These are phyloP conservation scores for Gymnocephalus cernua DNA, from an alignment of 2,113 vertebrate species.

Conservation along the genomic window DNA sequence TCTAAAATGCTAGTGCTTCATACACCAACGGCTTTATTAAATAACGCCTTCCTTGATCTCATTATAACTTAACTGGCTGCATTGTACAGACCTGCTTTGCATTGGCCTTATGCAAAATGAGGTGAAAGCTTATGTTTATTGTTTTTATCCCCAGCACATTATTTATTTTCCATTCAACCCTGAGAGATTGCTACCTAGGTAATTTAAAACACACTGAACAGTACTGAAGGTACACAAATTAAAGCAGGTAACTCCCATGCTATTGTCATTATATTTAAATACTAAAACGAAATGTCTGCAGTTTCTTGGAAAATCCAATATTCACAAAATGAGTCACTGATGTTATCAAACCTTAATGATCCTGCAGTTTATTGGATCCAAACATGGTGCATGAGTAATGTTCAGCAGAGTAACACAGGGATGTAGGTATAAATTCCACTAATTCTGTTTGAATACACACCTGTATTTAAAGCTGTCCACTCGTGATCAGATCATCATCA, in stretches of 20 bases:
- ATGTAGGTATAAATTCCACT: not conserved
- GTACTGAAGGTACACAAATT: not conserved
- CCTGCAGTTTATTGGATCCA: slow-evolving; percentile 27
- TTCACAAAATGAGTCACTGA: slow-evolving; percentile 55
- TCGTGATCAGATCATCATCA: slow-evolving; percentile 21
- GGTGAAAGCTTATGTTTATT: slow-evolving; percentile 21
- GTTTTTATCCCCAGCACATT: not conserved
- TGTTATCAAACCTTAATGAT: slow-evolving; percentile 45
- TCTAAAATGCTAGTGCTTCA: not conserved
- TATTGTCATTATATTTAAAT: slow-evolving; percentile 1
- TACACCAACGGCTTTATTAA: not conserved
- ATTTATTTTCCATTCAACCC: slow-evolving; percentile 30
- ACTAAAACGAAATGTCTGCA: slow-evolving; percentile 2
- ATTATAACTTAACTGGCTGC: not conserved
- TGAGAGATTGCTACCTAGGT: not conserved
- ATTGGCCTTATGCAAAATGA: slow-evolving; percentile 10
- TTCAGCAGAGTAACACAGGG: not conserved
- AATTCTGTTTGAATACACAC: not conserved
- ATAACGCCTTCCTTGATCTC: not conserved
- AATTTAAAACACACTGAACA: slow-evolving; percentile 12
- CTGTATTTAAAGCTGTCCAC: not conserved
- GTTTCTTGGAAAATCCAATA: slow-evolving; percentile 27
- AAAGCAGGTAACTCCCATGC: slow-evolving; percentile 7
- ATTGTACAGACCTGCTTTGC: slow-evolving; percentile 6
- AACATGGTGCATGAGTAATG: slow-evolving; percentile 14